Conservation (phyloP, 2,797 vertebrate genomes). For the Naso thynnoides region DNA sequence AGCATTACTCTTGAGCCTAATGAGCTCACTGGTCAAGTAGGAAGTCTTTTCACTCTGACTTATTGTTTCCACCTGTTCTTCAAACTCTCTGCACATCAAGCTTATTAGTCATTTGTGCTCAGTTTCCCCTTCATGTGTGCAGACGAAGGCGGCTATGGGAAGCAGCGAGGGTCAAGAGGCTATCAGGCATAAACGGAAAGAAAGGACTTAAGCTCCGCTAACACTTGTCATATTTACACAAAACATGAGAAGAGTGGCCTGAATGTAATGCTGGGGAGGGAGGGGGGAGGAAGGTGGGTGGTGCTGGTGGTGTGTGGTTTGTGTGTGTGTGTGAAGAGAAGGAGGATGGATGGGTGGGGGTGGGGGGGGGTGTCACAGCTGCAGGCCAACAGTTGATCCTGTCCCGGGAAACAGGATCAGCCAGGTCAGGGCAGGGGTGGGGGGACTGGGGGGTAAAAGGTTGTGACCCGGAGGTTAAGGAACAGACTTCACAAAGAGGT, state of each 20-base stretch:
- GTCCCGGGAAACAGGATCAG: constrained; percentile 80
- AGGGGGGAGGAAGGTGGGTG: constrained; percentile 31
- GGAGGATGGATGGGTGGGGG: neutral
- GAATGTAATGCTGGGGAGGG: constrained; percentile 33
- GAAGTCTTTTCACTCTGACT: constrained; percentile 1
- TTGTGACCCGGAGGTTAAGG: constrained; percentile 72
- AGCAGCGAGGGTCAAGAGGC: constrained; percentile 57
- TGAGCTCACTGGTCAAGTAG: neutral
- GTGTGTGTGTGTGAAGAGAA: constrained; percentile 9
- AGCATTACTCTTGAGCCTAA: neutral
- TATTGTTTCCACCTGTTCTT: constrained; percentile 17
- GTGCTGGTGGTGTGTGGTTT: constrained; percentile 24
- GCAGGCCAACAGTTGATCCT: constrained; percentile 83
- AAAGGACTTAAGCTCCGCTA: constrained; percentile 48
- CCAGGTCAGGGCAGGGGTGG: constrained; percentile 71
- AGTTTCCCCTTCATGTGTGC: constrained; percentile 50
- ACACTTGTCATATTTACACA: constrained; percentile 76
- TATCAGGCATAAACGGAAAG: constrained; percentile 55
- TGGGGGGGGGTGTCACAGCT: constrained; percentile 69
- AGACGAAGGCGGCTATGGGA: constrained; percentile 38
- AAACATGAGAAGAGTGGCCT: constrained; percentile 60
- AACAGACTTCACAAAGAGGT: constrained; percentile 82
- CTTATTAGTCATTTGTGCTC: constrained; percentile 65
- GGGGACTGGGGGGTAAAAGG: constrained; percentile 63
- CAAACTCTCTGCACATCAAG: constrained; percentile 36